phyloP scores from a whole-genome alignment of 2,797 vertebrate species.

The Sandelia bainsii region DNA sequence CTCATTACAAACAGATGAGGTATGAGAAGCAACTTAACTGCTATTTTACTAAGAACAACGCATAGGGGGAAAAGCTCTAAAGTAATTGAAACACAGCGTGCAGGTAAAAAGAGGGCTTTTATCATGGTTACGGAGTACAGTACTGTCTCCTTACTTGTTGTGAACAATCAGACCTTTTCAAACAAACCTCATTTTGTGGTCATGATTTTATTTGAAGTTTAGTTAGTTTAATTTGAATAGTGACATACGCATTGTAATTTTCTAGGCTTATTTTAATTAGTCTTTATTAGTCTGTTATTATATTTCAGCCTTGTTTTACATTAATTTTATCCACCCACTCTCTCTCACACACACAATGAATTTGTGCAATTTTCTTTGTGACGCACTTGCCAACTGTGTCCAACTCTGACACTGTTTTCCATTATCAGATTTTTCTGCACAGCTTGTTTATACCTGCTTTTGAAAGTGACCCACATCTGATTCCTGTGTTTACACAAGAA shows the following conservation, averaged over 20 bases:
- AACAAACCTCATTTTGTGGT: neutral
- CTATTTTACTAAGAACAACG: neutral
- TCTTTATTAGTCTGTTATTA: too few species aligned
- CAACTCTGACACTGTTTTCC: neutral
- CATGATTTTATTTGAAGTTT: neutral
- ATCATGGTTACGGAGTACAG: neutral
- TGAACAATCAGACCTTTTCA: neutral
- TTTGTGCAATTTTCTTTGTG: neutral
- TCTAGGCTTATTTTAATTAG: neutral
- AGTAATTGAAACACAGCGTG: neutral
- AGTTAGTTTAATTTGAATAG: neutral
- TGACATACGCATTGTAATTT: neutral
- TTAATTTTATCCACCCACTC: neutral
- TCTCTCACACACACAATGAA: neutral
- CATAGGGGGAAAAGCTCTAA: neutral
- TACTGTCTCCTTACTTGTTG: neutral
- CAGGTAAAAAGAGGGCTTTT: neutral
- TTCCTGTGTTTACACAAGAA: slow-evolving; percentile 10
- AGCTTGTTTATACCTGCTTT: neutral
- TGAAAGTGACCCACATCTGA: neutral
- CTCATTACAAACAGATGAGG: neutral
- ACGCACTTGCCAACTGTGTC: neutral
- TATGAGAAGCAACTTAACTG: slow-evolving; percentile 3
- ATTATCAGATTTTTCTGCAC: neutral
- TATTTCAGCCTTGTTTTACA: neutral